Conservation (phyloP, 2,797 vertebrate species). For the Myiotriccus ornatus region DNA sequence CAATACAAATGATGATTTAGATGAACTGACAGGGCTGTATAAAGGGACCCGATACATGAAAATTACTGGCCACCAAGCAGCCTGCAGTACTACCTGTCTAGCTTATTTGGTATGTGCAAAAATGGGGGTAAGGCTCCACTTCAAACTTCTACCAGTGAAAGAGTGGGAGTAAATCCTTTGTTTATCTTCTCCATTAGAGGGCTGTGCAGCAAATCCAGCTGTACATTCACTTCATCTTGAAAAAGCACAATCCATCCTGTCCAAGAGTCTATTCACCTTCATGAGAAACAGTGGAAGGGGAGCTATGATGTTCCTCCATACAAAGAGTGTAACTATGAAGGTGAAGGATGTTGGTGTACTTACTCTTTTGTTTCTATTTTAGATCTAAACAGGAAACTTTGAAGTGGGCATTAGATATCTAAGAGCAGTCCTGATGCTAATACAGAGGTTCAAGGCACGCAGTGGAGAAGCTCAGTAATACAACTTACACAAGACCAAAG, state of each 20-base stretch:
- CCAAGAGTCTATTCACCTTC: not conserved
- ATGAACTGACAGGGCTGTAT: not conserved
- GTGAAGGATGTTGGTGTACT: not conserved
- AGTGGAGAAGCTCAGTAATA: not conserved
- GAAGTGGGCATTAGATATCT: not conserved
- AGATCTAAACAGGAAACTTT: not conserved
- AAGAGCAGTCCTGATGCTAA: not conserved
- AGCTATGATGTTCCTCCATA: not conserved
- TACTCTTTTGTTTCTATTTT: not conserved
- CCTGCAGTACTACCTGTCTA: not conserved
- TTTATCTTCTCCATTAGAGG: not conserved
- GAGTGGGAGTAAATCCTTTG: not conserved
- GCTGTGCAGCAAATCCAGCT: not conserved
- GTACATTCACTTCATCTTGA: not conserved
- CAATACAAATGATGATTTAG: not conserved
- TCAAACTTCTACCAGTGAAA: not conserved
- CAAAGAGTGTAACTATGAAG: not conserved
- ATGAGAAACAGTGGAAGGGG: not conserved
- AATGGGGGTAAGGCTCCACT: not conserved
- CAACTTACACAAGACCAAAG: not conserved
- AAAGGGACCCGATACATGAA: not conserved
- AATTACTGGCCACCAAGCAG: not conserved
- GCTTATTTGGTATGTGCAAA: not conserved
- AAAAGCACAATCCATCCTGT: not conserved
- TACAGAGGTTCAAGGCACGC: not conserved